phyloP scores from a whole-genome alignment of 1,140 invertebrate species.

The Penaeus chinensis region DNA sequence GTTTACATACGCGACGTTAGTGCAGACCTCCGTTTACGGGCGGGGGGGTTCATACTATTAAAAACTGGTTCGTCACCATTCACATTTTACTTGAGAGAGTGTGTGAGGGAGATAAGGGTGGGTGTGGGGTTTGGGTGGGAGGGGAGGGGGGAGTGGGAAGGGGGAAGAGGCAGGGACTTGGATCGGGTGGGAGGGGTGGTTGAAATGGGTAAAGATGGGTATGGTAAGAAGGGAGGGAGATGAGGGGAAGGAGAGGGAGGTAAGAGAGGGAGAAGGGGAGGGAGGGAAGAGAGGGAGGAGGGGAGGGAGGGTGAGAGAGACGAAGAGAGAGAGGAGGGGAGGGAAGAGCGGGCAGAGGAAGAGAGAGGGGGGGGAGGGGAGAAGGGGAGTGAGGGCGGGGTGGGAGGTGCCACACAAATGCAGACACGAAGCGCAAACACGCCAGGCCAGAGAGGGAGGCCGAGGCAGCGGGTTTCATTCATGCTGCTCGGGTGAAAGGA shows the following conservation, averaged over 20 bases:
- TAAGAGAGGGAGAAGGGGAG: background rate
- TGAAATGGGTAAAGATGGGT: background rate
- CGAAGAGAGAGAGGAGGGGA: background rate
- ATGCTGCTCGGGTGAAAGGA: no score
- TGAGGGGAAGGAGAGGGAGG: background rate
- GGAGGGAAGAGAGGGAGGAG: slow-evolving; percentile 5
- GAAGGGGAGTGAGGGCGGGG: background rate
- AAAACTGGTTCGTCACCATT: no score
- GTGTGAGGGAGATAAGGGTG: background rate
- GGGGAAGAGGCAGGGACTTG: background rate
- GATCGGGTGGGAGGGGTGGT: background rate
- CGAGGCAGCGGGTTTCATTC: no score
- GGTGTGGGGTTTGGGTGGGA: background rate
- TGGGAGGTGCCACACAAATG: background rate
- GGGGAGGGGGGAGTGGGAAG: background rate
- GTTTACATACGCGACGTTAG: no score
- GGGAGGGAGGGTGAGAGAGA: background rate
- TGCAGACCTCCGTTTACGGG: no score
- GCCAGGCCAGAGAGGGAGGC: no score
- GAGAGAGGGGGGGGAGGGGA: background rate
- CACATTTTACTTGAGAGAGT: slow-evolving; percentile 12
- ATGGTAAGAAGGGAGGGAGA: background rate
- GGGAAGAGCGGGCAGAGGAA: background rate
- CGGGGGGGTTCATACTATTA: no score
- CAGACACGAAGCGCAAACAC: no score